A percentile compares a stretch with the other conserved stretches of the same genome.
Evolutionary conservation across 1,140 invertebrate species (phyloP).

Genomic region (Lordiphosa collinella): DNA sequence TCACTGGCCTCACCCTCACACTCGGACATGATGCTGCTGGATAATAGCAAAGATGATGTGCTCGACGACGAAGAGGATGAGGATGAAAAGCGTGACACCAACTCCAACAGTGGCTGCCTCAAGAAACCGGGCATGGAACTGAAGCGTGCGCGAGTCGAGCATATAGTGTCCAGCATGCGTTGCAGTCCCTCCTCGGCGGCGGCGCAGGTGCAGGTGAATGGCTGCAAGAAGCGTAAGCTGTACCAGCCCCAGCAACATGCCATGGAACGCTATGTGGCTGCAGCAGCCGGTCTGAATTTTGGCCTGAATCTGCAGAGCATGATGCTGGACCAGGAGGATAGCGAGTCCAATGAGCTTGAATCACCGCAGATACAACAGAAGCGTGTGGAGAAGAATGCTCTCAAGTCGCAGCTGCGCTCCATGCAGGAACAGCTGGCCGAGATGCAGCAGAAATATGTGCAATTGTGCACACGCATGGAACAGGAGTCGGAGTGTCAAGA

Average conservation of each 20-base stretch:
- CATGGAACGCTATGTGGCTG: conserved; percentile 84
- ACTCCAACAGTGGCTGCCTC: too few species aligned
- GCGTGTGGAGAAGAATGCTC: conserved; percentile 89
- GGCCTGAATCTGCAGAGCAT: conserved; percentile 79
- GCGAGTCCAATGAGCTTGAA: conserved; percentile 87
- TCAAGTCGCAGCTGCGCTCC: conserved; percentile 90
- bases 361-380: conserved; percentile 88
- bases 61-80: conserved; percentile 81
- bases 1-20: conserved; percentile 85
- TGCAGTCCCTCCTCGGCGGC: conserved; percentile 87
- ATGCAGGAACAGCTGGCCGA: conserved; percentile 93
- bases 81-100: conserved; percentile 46
- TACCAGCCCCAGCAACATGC: conserved; percentile 97
- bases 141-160: conserved; percentile 95
- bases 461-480: conserved; percentile 91
- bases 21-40: conserved; percentile 82
- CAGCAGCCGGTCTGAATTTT: conserved; percentile 80
- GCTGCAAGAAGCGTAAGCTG: conserved; percentile 97
- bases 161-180: conserved; percentile 95
- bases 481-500: conserved; percentile 87
- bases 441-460: conserved; percentile 94
- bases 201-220: conserved; percentile 87
- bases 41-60: conserved; percentile 85
- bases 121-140: conserved; percentile 84
- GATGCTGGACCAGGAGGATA: conserved; percentile 85